These are phyloP conservation scores for Erpobdella octoculata DNA, from an alignment of 2,888 invertebrate genomes.

Conservation along the genomic window DNA sequence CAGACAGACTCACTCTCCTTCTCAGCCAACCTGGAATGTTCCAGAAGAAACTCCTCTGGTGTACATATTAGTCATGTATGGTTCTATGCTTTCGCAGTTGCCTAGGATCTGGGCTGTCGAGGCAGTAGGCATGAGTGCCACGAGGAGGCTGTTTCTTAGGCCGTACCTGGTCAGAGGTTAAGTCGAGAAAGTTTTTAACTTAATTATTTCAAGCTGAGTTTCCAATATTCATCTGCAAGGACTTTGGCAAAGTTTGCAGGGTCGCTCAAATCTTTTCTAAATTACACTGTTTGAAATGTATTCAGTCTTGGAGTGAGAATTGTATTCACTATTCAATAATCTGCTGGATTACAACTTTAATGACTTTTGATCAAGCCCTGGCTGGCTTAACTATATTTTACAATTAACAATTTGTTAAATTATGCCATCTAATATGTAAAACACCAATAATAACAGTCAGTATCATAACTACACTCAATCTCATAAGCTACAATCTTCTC, in stretches of 20 bases:
- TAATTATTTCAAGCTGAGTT: too few species aligned
- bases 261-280: too few species aligned
- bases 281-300: too few species aligned
- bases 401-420: not conserved
- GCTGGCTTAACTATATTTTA: too few species aligned
- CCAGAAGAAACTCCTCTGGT: constrained; percentile 85
- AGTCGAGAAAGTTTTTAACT: too few species aligned
- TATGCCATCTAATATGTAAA: not conserved
- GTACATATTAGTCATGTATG: constrained; percentile 95
- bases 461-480: not conserved
- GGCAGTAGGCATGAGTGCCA: constrained; percentile 98
- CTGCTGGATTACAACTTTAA: too few species aligned
- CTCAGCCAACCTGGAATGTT: constrained; percentile 65
- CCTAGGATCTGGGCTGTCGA: constrained; percentile 98
- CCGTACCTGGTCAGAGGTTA: constrained; percentile 61
- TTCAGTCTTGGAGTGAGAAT: too few species aligned
- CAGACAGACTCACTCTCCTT: not conserved
- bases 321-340: too few species aligned
- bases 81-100: constrained; percentile 95
- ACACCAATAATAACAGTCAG: not conserved
- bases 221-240: too few species aligned
- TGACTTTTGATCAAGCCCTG: too few species aligned
- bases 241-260: too few species aligned
- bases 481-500: too few species aligned
- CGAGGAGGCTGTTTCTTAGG: constrained; percentile 78